Base-by-base conservation (phyloP, 64 coral and sea anemone species). In the Montipora capricornis region DNA sequence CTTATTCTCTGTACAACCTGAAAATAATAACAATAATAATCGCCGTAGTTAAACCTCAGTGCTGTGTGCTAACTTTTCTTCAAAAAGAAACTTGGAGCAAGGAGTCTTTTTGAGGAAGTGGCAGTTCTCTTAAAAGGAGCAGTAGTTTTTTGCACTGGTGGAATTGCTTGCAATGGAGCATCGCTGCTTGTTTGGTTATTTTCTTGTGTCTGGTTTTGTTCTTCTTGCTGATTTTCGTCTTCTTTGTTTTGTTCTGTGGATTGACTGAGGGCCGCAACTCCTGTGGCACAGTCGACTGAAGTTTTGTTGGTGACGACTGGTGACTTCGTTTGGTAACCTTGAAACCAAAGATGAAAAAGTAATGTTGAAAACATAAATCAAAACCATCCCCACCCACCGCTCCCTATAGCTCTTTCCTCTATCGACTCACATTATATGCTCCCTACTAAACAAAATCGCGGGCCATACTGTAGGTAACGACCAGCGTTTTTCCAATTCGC, bases 321-420 rank as follows among this genome's bases (percentile, higher is more conserved):
- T 82, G 80, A 82, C 80, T 64, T 82, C 80, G 60, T 24, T 11
- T 82, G 1, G 80, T 44, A 82, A 82, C 80, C 80, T 82, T 57
- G 4, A 45, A 82, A 47, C 49, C 5, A 37, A 37, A 37, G 37
- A 37, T 37, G 37, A 37, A 37, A 37, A 37, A 37, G 37, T 37
- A 37, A 37, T 37, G 37, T 37, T 37, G 37, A 37, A 37, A 37
- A 37, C 37, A 37, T 37, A 37, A 37, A 37, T 37, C 37, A 37
- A 37, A 37, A 37, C 2, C 37, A 37, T 37, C 37, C 37, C 37
- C 37, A 37, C 37, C 37, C 37, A 37, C 37, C 37, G 37, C 37
- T 37, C 37, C 37, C 37, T 37, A 37, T 37, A 37, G 37, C 37
- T 37, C 37, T 37, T 37, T 37, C 37, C 37, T 37, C 37, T 37